phyloP scores from a whole-genome alignment of 2,113 vertebrate species.

The Bos javanicus region DNA sequence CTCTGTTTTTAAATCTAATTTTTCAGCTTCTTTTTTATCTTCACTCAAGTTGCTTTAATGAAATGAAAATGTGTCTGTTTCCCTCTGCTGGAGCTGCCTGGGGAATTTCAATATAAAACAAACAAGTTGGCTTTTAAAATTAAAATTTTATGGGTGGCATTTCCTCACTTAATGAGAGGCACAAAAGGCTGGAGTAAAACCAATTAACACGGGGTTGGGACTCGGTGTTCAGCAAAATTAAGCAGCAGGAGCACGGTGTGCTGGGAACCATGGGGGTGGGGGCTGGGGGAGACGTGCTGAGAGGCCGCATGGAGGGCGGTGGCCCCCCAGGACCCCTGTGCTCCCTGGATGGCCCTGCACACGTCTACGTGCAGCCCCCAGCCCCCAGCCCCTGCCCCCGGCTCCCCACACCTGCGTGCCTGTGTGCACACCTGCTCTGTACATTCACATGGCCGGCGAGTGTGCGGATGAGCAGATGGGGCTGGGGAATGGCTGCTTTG shows the following conservation, averaged over 20 bases:
- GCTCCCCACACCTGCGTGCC: background rate
- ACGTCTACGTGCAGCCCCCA: fast-evolving
- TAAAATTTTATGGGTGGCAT: constrained; percentile 81
- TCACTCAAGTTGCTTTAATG: constrained; percentile 84
- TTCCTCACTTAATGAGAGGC: constrained; percentile 80
- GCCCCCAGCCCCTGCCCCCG: too few species aligned
- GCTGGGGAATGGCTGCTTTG: fast-evolving
- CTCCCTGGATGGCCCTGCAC: fast-evolving
- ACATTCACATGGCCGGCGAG: fast-evolving
- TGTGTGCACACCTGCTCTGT: background rate
- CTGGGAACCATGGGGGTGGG: background rate
- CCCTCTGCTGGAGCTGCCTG: constrained; percentile 64
- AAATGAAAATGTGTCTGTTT: constrained; percentile 81
- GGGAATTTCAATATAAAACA: constrained; percentile 85
- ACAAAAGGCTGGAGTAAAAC: constrained; percentile 81
- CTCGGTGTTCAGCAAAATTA: constrained; percentile 78
- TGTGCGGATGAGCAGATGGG: fast-evolving
- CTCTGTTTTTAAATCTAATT: constrained; percentile 82
- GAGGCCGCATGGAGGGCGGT: fast-evolving
- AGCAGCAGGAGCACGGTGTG: constrained; percentile 73
- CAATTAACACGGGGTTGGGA: constrained; percentile 82
- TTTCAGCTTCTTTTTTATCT: constrained; percentile 79
- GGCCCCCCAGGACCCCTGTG: fast-evolving
- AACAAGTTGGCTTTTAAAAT: constrained; percentile 84
- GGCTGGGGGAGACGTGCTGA: background rate